These are phyloP conservation scores for Callipepla californica DNA, from an alignment of 2,113 vertebrate genomes.

Conservation along the genomic window DNA sequence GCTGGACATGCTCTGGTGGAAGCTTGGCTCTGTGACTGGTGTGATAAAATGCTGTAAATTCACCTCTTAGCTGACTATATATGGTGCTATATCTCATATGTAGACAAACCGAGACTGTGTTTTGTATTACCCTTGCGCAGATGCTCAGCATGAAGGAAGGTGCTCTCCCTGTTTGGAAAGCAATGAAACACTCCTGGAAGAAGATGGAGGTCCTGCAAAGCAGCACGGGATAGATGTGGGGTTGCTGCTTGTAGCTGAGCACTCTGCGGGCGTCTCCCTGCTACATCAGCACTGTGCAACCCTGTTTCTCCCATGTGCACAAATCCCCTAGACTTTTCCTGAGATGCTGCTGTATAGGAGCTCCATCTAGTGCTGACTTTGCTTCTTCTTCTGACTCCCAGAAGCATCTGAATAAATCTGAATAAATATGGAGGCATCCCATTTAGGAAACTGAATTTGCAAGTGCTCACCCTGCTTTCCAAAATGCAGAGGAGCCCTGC, in stretches of 20 bases:
- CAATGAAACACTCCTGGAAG: neutral
- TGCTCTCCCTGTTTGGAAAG: accelerated
- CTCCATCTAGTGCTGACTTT: conserved; percentile 50
- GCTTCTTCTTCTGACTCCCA: neutral
- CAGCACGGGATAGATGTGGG: accelerated
- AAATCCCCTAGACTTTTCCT: neutral
- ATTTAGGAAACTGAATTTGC: neutral
- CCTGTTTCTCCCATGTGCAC: neutral
- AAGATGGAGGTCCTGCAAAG: neutral
- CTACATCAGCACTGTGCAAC: accelerated
- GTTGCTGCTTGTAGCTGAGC: neutral
- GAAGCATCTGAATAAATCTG: neutral
- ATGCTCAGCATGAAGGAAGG: neutral
- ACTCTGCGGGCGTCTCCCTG: neutral
- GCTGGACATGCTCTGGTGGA: neutral
- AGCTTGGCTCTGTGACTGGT: accelerated
- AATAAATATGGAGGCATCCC: neutral
- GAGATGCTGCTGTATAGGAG: conserved; percentile 36
- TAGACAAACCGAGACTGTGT: neutral
- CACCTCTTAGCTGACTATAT: neutral
- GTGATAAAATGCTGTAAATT: neutral
- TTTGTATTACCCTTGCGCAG: accelerated
- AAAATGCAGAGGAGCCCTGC: neutral
- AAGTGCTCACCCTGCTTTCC: neutral
- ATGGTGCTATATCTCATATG: neutral